Base-by-base conservation (phyloP, 37 sponge, comb jelly and placozoan species). In the Aphrocallistes beatrix region DNA sequence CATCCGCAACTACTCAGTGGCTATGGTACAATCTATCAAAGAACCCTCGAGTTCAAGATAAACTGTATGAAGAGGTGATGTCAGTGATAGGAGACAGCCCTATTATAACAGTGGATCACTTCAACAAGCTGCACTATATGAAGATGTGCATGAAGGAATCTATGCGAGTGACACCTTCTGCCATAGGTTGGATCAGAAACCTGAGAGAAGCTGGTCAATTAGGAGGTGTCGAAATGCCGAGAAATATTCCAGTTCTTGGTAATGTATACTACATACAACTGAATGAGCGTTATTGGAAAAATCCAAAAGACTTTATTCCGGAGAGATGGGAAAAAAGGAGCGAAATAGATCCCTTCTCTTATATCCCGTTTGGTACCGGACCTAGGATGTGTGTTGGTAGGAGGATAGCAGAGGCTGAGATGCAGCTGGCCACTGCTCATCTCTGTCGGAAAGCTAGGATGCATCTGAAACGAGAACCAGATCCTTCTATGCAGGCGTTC, bases 291-390 rank as follows among this genome's bases (percentile, higher is more conserved):
- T 51, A 85, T 75, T 85, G 51, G n/a, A 37, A 28, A 38, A 38
- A 85, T 25, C 69, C 86, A 13, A 6, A 16, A 25, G 75, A 10
- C 23, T 85, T 85, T 34, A 10, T 51, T 9, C 86, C 86, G 23
- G 81, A 51, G 32, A 49, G 86, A 23, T 85, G 86, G 86, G 84
- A 84, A 38, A 17, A 69, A 32, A 38, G 38, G 49, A 50, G 37
- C 36, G 51, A 39, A 23, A 81, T 81, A n/a, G 32, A 81, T 17
- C 86, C 82, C 6, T 86, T 86, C 81, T 81, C 86, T 21, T 86
- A 82, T 50, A 38, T 86, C 0, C 86, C 86, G 9, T 86, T 86
- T 37, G 86, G 86, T 10, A 28, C 28, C 23, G 86, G 86, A 42
- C 86, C 86, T 1, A 0, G 86, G 21, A 39, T 81, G 8, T 86